These are phyloP conservation scores for Tauraco hartlaubi DNA, from an alignment of 2,797 vertebrate species.

Conservation along the genomic window DNA sequence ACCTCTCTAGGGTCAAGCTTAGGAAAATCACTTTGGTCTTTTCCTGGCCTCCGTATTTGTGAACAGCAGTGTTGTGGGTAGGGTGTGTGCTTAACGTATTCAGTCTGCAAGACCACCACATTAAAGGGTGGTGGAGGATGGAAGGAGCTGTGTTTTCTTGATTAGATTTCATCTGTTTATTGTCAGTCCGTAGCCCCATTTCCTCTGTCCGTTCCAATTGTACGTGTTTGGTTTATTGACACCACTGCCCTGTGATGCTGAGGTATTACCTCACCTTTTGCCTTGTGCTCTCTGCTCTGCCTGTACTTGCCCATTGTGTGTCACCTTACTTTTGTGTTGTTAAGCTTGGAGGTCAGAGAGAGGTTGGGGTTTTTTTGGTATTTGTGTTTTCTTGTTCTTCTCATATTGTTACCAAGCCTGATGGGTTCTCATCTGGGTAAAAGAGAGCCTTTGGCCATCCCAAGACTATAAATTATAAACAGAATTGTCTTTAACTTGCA, in stretches of 20 bases:
- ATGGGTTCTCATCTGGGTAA: background rate
- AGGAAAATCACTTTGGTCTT: background rate
- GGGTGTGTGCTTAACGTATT: background rate
- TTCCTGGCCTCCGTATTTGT: rapidly evolving
- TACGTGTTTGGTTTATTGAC: background rate
- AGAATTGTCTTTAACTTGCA: slow-evolving; percentile 4
- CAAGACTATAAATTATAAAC: background rate
- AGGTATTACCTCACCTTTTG: background rate
- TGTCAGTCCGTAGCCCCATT: background rate
- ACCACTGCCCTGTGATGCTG: background rate
- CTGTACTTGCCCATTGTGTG: background rate
- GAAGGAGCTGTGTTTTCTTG: background rate
- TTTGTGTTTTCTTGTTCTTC: background rate
- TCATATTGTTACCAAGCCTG: background rate
- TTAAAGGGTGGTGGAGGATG: background rate
- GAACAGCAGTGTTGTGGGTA: background rate
- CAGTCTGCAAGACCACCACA: background rate
- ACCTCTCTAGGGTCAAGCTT: background rate
- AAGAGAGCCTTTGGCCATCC: background rate
- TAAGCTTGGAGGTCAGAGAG: background rate
- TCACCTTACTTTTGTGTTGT: background rate
- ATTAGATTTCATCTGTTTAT: background rate
- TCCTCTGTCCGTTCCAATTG: background rate
- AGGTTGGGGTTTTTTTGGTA: background rate
- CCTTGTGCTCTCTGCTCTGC: background rate